Evolutionary conservation across 2,797 vertebrate genomes (phyloP).

Genomic region (Eidolon dupreanum): DNA sequence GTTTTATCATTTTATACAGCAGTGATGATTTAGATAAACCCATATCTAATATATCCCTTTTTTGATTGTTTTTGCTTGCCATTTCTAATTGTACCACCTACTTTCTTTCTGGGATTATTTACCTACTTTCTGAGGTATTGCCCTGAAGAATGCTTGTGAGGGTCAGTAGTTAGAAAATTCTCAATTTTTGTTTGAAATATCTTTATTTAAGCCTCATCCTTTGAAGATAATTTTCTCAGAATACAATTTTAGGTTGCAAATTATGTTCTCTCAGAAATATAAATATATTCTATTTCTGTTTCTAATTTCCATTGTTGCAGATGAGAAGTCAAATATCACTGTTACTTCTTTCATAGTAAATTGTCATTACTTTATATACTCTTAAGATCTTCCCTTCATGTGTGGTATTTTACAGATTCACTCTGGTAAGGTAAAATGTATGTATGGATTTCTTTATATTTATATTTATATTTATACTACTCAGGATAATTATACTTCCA

Average conservation of each 20-base stretch:
- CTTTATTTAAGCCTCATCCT: conserved; percentile 26
- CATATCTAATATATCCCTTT: background rate
- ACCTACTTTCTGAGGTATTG: background rate
- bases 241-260: conserved; percentile 2
- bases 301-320: background rate
- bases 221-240: conserved; percentile 29
- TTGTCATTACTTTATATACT: background rate
- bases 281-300: background rate
- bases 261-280: conserved; percentile 23
- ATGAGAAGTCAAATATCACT: background rate
- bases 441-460: background rate
- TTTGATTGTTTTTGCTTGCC: background rate
- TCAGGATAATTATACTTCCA: background rate
- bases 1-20: background rate
- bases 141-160: background rate
- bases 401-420: background rate
- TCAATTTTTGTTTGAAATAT: conserved; percentile 2
- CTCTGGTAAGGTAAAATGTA: background rate
- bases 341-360: background rate
- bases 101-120: background rate
- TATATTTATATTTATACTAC: conserved; percentile 4
- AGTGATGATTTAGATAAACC: conserved; percentile 2
- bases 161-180: background rate
- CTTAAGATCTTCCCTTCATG: background rate
- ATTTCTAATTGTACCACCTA: background rate